These are phyloP conservation scores for Ramphastos sulfuratus DNA, from an alignment of 2,113 vertebrate genomes.

Conservation along the genomic window DNA sequence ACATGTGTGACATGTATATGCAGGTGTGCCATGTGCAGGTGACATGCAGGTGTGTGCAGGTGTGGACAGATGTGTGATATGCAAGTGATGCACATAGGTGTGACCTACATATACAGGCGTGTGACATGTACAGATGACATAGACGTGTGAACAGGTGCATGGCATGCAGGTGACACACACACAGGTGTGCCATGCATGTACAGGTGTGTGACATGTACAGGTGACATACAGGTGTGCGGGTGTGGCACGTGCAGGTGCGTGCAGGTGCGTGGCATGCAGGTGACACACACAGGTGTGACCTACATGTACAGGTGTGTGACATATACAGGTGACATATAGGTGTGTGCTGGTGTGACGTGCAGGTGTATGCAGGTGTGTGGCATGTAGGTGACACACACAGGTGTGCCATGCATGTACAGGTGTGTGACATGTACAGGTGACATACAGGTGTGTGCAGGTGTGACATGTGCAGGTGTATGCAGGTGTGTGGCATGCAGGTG, in stretches of 20 bases:
- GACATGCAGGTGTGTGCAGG: not conserved
- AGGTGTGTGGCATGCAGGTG: not conserved
- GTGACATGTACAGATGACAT: too few species aligned
- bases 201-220: too few species aligned
- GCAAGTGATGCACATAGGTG: not conserved
- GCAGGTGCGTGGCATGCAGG: not conserved
- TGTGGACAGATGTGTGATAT: too few species aligned
- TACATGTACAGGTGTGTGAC: not conserved
- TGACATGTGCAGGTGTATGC: too few species aligned
- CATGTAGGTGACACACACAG: too few species aligned
- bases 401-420: too few species aligned
- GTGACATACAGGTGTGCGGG: too few species aligned
- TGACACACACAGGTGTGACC: not conserved
- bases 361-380: not conserved
- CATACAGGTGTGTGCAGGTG: not conserved
- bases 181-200: not conserved
- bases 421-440: too few species aligned
- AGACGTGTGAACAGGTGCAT: not conserved
- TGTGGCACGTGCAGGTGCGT: not conserved
- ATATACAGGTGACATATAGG: not conserved
- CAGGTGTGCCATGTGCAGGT: not conserved
- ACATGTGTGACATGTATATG: too few species aligned
- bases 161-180: not conserved
- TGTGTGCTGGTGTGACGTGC: not conserved
- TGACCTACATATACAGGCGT: too few species aligned